These are phyloP conservation scores for Therioaphis trifolii DNA, from an alignment of 2,888 invertebrate species.

Conservation along the genomic window DNA sequence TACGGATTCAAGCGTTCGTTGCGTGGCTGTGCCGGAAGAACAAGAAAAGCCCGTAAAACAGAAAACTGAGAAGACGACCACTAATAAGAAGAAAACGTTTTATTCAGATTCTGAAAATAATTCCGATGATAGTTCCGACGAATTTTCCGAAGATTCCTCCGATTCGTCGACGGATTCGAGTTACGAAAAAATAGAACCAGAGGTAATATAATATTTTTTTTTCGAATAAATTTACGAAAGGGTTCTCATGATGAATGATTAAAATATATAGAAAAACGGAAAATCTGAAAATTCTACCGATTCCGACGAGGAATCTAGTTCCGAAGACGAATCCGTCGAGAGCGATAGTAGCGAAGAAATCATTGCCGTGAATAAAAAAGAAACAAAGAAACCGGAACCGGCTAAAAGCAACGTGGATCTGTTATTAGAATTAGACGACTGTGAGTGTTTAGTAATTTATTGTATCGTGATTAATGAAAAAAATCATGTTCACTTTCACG, in stretches of 20 bases:
- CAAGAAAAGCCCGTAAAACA: slow-evolving; percentile 67
- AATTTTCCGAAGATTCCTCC: not conserved
- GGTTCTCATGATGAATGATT: not conserved
- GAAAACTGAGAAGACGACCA: slow-evolving; percentile 67
- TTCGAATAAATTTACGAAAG: too few species aligned
- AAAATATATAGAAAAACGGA: slow-evolving; percentile 8
- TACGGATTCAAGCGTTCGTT: slow-evolving; percentile 82
- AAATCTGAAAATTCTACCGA: slow-evolving; percentile 66
- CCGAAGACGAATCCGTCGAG: slow-evolving; percentile 62
- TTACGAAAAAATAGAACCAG: slow-evolving; percentile 44
- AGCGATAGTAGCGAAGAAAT: slow-evolving; percentile 64
- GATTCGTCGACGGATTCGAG: slow-evolving; percentile 42
- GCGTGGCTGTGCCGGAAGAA: slow-evolving; percentile 73
- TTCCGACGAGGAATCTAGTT: slow-evolving; percentile 64
- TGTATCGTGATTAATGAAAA: not conserved
- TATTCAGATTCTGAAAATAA: slow-evolving; percentile 73
- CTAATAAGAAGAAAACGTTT: slow-evolving; percentile 74
- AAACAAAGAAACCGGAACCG: slow-evolving; percentile 63
- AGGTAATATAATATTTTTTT: slow-evolving; percentile 22
- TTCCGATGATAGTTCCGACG: slow-evolving; percentile 61
- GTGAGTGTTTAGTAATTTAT: slow-evolving; percentile 69
- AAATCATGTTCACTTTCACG: not conserved
- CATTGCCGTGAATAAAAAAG: slow-evolving; percentile 67
- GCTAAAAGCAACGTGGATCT: slow-evolving; percentile 81
- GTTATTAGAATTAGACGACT: slow-evolving; percentile 82